phyloP scores from a whole-genome alignment of 2,888 invertebrate species.

The Globia sparganii region DNA sequence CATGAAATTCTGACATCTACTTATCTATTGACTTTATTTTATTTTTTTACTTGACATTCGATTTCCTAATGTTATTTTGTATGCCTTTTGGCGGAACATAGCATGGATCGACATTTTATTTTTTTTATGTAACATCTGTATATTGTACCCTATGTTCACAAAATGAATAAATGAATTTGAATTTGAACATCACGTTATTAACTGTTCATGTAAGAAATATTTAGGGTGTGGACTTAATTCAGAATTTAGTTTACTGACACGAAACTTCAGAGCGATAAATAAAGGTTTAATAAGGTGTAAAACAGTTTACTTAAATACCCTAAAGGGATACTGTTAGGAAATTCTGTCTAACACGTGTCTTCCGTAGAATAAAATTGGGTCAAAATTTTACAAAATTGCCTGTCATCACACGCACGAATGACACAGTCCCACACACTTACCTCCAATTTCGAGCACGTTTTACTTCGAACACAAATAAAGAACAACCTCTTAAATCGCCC shows the following conservation, averaged over 20 bases:
- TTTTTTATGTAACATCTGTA: too few relatives aligned
- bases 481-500: constrained; percentile 70
- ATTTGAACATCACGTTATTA: background rate
- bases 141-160: too few relatives aligned
- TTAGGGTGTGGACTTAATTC: background rate
- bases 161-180: too few relatives aligned
- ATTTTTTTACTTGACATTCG: too few relatives aligned
- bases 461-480: constrained; percentile 55
- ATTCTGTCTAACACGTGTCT: background rate
- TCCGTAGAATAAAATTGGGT: background rate
- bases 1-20: too few relatives aligned
- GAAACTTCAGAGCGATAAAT: background rate
- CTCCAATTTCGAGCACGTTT: constrained; percentile 47
- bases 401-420: constrained; percentile 16
- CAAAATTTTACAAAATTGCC: background rate
- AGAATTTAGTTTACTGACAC: background rate
- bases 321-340: background rate
- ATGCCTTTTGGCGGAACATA: too few relatives aligned
- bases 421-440: constrained; percentile 36
- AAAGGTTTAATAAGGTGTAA: background rate
- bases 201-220: background rate
- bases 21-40: too few relatives aligned
- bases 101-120: too few relatives aligned
- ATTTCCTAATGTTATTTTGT: too few relatives aligned
- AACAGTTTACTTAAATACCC: background rate